Evolutionary conservation across 2,113 vertebrate species (phyloP).

Genomic region (Atlantisia rogersi): DNA sequence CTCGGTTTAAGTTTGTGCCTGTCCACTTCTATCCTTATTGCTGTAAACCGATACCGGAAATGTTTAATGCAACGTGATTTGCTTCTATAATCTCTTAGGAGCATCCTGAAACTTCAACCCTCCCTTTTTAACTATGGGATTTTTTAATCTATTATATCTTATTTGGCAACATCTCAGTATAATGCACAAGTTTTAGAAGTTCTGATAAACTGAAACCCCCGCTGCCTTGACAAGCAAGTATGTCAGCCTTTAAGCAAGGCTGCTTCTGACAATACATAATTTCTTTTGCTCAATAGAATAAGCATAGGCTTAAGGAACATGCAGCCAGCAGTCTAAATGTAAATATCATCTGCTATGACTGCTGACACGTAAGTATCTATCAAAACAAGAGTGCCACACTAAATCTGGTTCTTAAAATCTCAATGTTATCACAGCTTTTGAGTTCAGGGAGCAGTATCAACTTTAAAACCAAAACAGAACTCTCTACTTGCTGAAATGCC

Average conservation of each 20-base stretch:
- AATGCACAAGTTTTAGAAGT: neutral
- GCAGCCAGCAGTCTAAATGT: constrained; percentile 2
- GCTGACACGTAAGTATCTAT: neutral
- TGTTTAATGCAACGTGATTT: neutral
- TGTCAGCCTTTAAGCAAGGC: neutral
- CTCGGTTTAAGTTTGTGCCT: neutral
- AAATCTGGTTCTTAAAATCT: constrained; percentile 14
- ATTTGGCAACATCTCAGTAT: neutral
- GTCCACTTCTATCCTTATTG: neutral
- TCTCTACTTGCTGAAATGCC: neutral
- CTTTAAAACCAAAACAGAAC: constrained; percentile 14
- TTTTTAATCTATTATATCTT: neutral
- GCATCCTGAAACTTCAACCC: neutral
- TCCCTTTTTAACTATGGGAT: neutral
- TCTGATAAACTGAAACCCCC: neutral
- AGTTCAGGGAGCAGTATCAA: neutral
- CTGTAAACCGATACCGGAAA: neutral
- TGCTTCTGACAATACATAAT: neutral
- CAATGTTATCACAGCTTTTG: neutral
- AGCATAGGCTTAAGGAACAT: neutral
- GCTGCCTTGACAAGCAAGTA: neutral
- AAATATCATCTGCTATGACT: constrained; percentile 36
- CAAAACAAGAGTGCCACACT: neutral
- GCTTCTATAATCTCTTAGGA: neutral
- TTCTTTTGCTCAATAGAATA: constrained; percentile 5